A percentile compares a stretch with the other conserved stretches of the same genome.
Evolutionary conservation across 2,888 invertebrate species (phyloP).

Genomic region (Sarcophaga carnaria): DNA sequence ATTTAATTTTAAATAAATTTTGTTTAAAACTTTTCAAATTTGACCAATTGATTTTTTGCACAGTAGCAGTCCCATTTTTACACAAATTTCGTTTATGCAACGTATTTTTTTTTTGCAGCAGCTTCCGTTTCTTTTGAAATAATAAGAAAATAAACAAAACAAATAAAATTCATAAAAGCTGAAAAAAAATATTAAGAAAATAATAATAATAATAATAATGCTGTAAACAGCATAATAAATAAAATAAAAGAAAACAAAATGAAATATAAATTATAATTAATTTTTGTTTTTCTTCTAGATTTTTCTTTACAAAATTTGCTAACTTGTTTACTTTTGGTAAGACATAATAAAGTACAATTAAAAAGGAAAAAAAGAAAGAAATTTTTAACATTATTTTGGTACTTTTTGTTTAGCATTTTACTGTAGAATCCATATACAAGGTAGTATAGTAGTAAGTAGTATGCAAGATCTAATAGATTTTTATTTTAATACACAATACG

Average conservation of each 20-base stretch:
- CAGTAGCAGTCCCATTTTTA: not conserved
- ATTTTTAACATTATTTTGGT: not conserved
- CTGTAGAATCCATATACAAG: conserved; percentile 53
- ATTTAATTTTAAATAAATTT: conserved; percentile 58
- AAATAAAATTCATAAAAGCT: conserved; percentile 51
- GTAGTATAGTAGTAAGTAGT: not conserved
- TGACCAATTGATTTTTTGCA: conserved; percentile 50
- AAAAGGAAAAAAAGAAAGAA: not conserved
- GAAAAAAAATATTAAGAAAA: conserved; percentile 61
- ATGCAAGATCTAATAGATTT: conserved; percentile 29
- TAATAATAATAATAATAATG: conserved; percentile 24
- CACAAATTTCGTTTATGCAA: not conserved
- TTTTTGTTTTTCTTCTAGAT: not conserved
- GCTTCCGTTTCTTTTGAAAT: conserved; percentile 67
- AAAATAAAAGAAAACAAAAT: conserved; percentile 17
- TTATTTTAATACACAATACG: conserved; percentile 5
- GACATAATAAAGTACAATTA: not conserved
- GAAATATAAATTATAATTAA: conserved; percentile 1
- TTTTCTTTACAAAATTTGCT: conserved; percentile 38
- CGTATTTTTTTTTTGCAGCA: not conserved
- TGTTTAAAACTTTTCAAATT: conserved; percentile 30
- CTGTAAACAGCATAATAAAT: conserved; percentile 4
- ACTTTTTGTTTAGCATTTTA: conserved; percentile 27
- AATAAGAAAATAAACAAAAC: conserved; percentile 11
- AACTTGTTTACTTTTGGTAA: conserved; percentile 50